These are phyloP conservation scores for Drosophila bocki DNA, from an alignment of 1,140 invertebrate genomes.

Conservation along the genomic window DNA sequence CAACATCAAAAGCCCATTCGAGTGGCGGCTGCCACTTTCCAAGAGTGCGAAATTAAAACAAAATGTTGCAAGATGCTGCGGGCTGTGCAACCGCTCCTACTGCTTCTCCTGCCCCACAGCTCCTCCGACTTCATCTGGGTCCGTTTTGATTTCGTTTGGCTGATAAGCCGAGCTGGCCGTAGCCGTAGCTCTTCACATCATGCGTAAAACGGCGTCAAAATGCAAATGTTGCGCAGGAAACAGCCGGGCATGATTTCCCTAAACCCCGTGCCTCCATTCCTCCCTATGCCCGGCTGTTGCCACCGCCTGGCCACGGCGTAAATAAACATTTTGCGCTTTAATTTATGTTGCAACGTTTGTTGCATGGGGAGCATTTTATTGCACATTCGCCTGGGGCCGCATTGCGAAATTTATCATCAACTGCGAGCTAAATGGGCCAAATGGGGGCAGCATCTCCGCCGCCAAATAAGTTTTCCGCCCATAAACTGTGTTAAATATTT, in stretches of 20 bases:
- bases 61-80: conserved; percentile 81
- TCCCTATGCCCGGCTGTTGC: background rate
- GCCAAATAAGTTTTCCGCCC: conserved; percentile 35
- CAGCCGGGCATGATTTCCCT: conserved; percentile 40
- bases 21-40: conserved; percentile 77
- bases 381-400: conserved; percentile 59
- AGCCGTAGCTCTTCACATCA: conserved; percentile 58
- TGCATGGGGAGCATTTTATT: conserved; percentile 72
- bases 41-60: conserved; percentile 83
- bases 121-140: conserved; percentile 38
- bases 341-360: conserved; percentile 68
- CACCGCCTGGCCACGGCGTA: conserved; percentile 45
- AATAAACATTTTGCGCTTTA: conserved; percentile 80
- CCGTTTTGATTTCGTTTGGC: conserved; percentile 70
- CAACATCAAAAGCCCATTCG: conserved; percentile 75
- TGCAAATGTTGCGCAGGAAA: conserved; percentile 78
- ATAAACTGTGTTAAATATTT: conserved; percentile 32
- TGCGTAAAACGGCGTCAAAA: conserved; percentile 82
- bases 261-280: background rate
- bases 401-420: conserved; percentile 68
- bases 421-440: conserved; percentile 45
- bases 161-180: conserved; percentile 66
- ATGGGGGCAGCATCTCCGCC: conserved; percentile 34
- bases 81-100: conserved; percentile 44
- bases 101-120: conserved; percentile 1